Conservation (phyloP, 2,888 invertebrate species). For the Sepiola atlantica region DNA sequence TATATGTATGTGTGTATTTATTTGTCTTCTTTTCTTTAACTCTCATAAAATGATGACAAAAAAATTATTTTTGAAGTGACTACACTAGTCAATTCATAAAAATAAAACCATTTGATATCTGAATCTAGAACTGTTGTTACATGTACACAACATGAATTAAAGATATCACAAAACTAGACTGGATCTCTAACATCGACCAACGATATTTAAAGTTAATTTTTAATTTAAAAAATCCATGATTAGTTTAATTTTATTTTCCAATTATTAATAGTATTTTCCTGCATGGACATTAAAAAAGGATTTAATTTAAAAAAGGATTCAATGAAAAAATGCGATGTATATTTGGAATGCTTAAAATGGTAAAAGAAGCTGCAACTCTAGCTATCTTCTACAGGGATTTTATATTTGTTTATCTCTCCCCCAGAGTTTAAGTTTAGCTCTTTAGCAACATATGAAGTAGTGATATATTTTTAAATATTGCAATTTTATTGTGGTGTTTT, state of each 20-base stretch:
- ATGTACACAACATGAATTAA: background rate
- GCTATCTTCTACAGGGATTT: background rate
- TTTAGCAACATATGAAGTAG: background rate
- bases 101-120: background rate
- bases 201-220: background rate
- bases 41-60: background rate
- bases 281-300: background rate
- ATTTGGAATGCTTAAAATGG: conserved; percentile 32
- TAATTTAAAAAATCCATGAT: background rate
- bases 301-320: background rate
- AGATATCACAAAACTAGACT: background rate
- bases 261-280: background rate
- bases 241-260: background rate
- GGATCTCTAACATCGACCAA: background rate
- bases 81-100: background rate
- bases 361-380: background rate
- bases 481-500: background rate
- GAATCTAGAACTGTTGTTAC: background rate
- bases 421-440: background rate
- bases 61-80: background rate
- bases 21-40: background rate
- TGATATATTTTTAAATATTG: background rate
- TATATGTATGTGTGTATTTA: background rate
- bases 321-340: background rate
- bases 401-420: background rate